phyloP scores from a whole-genome alignment of 2,797 vertebrate genomes.

The Emydoidea blandingii region DNA sequence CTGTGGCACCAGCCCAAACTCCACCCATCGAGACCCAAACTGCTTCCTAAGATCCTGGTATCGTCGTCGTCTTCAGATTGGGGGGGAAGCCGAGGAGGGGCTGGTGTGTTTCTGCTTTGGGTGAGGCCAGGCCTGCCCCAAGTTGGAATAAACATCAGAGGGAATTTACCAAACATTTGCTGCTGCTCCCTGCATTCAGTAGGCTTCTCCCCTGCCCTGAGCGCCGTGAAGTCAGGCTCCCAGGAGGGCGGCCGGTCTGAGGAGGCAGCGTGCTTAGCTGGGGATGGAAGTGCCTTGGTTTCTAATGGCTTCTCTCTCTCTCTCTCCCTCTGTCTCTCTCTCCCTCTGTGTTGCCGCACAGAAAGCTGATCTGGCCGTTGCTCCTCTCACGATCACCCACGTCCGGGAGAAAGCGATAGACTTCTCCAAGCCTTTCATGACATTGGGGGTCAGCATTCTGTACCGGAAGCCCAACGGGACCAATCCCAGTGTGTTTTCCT shows the following conservation, averaged over 20 bases:
- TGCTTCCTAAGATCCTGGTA: neutral
- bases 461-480: constrained; percentile 96
- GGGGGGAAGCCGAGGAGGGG: too few relatives aligned
- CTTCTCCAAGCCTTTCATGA: constrained; percentile 99
- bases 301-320: constrained; percentile 18
- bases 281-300: neutral
- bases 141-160: neutral
- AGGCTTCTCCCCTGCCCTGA: neutral
- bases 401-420: constrained; percentile 96
- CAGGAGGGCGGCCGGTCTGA: neutral
- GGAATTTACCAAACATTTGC: too few relatives aligned
- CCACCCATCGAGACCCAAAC: neutral
- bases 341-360: constrained; percentile 65
- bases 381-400: constrained; percentile 97
- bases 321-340: neutral
- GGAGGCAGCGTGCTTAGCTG: neutral
- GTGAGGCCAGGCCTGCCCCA: neutral
- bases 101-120: neutral
- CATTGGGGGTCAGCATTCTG: constrained; percentile 96
- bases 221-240: neutral
- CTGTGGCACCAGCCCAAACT: neutral
- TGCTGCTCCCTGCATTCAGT: neutral
- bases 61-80: neutral
- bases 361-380: constrained; percentile 97
- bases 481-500: constrained; percentile 97